Evolutionary conservation across 2,888 invertebrate species (phyloP), one percentile per base, ranked within the genome.

Genomic region (Macroteleia sp.): DNA sequence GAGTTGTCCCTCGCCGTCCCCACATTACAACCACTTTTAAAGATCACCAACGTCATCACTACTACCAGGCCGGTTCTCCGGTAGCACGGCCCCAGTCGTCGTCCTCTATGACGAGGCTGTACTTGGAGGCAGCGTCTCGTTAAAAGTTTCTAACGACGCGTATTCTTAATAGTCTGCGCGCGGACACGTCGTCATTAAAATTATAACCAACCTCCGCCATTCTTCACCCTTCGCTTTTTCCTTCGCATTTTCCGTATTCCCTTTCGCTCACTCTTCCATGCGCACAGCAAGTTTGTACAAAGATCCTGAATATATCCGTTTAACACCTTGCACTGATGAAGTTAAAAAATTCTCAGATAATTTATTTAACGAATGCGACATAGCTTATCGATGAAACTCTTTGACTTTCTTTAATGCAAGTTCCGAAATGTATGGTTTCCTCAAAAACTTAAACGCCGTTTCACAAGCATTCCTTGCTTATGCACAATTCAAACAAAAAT

Each of bases 101-200:
- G 80, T 77, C 69, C 69, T 81, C 77, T 64, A 41, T 75, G 73
- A 62, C 80, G 79, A 71, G 57, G 59, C 59, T 74, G 75, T 64
- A 71, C 75, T 71, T 22, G 59, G 81, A 81, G 80, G 83, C 85
- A 85, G 85, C 88, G 88, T 89, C 91, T 91, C 91, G 90, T 91
- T 91, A 91, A 91, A 91, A 91, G 90, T 91, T 91, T 91, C 90
- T 91, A 91, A 90, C 90, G 88, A 91, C 91, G 90, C 91, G 91
- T 90, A 90, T 91, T 91, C 91, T 91, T 91, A 91, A 91, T 91
- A 91, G 89, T 90, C 90, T 87, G 89, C 86, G 90, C 90, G 88
- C 90, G 91, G 90, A 90, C 90, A 90, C 86, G 90, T 87, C 91
- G 90, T 91, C 91, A 91, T 91, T 91, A 91, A 91, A 91, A 91